A percentile compares a stretch with the other conserved stretches of the same genome.
Conservation (phyloP, 2,113 vertebrate species). For the Salvelinus fontinalis region DNA sequence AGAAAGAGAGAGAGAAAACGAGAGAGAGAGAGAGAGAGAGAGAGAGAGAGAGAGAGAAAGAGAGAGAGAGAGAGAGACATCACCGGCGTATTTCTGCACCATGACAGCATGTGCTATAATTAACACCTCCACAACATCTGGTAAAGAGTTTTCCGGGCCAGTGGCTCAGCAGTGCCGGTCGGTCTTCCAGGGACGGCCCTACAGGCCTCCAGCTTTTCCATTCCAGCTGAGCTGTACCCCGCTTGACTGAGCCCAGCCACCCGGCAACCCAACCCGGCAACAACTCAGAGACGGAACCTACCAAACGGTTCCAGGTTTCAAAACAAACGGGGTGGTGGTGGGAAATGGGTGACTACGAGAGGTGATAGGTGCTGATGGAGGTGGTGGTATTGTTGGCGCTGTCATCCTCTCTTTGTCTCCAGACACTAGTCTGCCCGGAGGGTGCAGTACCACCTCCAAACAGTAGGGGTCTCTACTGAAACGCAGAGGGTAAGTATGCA, state of each 20-base stretch:
- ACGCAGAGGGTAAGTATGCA: not conserved
- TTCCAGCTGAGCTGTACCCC: conserved; percentile 51
- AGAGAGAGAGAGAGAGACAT: conserved; percentile 31
- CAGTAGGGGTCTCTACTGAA: too few species aligned
- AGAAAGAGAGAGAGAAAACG: too few species aligned
- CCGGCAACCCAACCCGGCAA: conserved; percentile 30
- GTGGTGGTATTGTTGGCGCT: not conserved
- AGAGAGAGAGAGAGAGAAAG: not conserved
- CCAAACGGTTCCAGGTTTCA: conserved; percentile 42
- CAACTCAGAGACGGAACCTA: conserved; percentile 15
- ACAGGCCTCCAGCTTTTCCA: conserved; percentile 40
- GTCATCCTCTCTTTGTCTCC: too few species aligned
- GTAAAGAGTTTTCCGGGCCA: conserved; percentile 67
- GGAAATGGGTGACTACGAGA: not conserved
- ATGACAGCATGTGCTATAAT: conserved; percentile 66
- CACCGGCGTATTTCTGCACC: conserved; percentile 31
- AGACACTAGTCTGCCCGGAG: too few species aligned
- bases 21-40: not conserved
- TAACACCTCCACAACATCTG: conserved; percentile 79
- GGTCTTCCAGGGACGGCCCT: conserved; percentile 43
- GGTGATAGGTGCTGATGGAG: conserved; percentile 1
- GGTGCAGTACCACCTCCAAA: too few species aligned
- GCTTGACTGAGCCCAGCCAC: conserved; percentile 53
- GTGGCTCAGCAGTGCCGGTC: conserved; percentile 56
- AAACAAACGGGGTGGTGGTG: not conserved